Percentiles rank a stretch among this genome's conserved stretches.
Evolutionary conservation across 2,797 vertebrate genomes (phyloP).

Genomic region (Pristis pectinata): DNA sequence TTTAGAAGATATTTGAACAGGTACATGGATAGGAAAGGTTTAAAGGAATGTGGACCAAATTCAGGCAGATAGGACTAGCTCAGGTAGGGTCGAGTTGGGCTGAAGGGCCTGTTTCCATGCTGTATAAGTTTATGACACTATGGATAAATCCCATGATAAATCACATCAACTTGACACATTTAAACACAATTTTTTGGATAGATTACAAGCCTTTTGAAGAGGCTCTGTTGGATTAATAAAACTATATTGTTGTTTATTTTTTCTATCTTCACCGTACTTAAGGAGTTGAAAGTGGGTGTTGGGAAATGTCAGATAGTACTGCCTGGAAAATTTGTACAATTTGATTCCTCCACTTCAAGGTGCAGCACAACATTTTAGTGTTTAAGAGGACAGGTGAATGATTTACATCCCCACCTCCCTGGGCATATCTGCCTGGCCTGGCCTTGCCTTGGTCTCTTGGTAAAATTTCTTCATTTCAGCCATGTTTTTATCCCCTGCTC

Average conservation of each 20-base stretch:
- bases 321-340: neutral
- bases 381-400: neutral
- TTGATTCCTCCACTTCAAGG: neutral
- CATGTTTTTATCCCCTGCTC: no score
- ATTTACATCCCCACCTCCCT: no score
- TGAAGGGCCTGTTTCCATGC: no score
- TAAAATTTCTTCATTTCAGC: no score
- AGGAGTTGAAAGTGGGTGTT: neutral
- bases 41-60: no score
- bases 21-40: no score
- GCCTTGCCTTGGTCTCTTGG: no score
- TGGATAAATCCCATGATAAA: neutral
- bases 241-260: neutral
- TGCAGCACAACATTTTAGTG: neutral
- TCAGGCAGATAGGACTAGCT: no score
- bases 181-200: neutral
- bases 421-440: no score
- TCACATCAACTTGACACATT: neutral
- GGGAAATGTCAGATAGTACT: neutral
- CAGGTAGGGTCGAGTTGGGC: no score
- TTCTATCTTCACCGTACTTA: neutral
- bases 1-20: no score
- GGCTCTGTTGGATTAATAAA: neutral
- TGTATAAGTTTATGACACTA: no score
- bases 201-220: neutral